phyloP scores from a whole-genome alignment of 2,113 vertebrate genomes.

The Beaufortia kweichowensis region DNA sequence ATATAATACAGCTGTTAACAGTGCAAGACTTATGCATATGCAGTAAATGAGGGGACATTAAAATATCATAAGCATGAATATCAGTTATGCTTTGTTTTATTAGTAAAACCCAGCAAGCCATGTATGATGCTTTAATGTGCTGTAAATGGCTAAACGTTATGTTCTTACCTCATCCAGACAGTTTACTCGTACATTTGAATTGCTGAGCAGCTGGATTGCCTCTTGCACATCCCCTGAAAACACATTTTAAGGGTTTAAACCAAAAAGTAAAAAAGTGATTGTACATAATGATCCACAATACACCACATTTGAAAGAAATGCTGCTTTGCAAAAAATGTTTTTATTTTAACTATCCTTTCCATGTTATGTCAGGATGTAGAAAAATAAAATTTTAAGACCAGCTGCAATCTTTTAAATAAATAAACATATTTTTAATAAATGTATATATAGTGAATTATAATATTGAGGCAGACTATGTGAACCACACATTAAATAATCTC shows the following conservation, averaged over 20 bases:
- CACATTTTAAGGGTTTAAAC: neutral
- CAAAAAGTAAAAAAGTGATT: neutral
- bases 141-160: constrained; percentile 15
- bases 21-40: neutral
- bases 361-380: neutral
- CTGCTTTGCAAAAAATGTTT: too few species aligned
- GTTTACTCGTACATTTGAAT: constrained; percentile 83
- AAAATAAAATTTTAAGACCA: neutral
- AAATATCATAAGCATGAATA: constrained; percentile 9
- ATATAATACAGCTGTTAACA: too few species aligned
- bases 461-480: too few species aligned
- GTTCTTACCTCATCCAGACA: constrained; percentile 87
- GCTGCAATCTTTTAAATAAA: neutral
- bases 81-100: neutral
- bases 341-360: too few species aligned
- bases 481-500: neutral
- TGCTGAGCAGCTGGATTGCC: constrained; percentile 76
- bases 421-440: too few species aligned
- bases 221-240: constrained; percentile 72
- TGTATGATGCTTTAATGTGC: neutral
- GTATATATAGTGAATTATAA: neutral
- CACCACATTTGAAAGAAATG: too few species aligned
- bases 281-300: neutral
- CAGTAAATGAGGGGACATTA: neutral
- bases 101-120: constrained; percentile 10